Percentiles rank a stretch among this genome's conserved stretches.
Evolutionary conservation across 2,888 invertebrate species (phyloP).

Genomic region (Hoplodrina ambigua): DNA sequence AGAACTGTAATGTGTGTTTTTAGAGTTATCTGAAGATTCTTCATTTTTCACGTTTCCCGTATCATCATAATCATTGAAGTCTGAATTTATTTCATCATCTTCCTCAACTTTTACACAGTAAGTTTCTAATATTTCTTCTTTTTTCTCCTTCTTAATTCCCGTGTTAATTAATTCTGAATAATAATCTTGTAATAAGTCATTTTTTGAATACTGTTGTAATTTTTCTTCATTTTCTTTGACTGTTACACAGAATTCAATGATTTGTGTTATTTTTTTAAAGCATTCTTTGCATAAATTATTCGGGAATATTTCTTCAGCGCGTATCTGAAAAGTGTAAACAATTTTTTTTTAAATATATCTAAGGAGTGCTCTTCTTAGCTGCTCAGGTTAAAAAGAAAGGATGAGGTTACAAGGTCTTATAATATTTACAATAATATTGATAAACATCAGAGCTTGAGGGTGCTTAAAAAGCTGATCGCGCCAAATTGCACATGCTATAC

Average conservation of each 20-base stretch:
- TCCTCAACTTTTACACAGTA: conserved; percentile 16
- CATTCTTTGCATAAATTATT: conserved; percentile 72
- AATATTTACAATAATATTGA: too few relatives aligned
- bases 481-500: too few relatives aligned
- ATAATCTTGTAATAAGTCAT: conserved; percentile 54
- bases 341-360: not conserved
- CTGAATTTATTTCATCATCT: not conserved
- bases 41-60: conserved; percentile 17
- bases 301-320: conserved; percentile 67
- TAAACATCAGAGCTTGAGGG: not conserved
- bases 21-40: conserved; percentile 1
- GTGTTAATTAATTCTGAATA: conserved; percentile 54
- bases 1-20: conserved; percentile 26
- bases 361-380: too few relatives aligned
- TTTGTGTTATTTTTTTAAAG: conserved; percentile 67
- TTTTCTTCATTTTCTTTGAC: conserved; percentile 71
- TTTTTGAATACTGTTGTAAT: conserved; percentile 59
- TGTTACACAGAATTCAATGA: conserved; percentile 65
- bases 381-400: too few relatives aligned
- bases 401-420: not conserved
- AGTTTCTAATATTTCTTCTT: conserved; percentile 6
- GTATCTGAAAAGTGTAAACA: conserved; percentile 66
- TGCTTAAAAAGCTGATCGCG: not conserved
- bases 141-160: conserved; percentile 45
- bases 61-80: conserved; percentile 18